A percentile compares a stretch with the other conserved stretches of the same genome.
These are phyloP conservation scores for Hemithea aestivaria DNA, from an alignment of 2,888 invertebrate genomes.

Conservation along the genomic window DNA sequence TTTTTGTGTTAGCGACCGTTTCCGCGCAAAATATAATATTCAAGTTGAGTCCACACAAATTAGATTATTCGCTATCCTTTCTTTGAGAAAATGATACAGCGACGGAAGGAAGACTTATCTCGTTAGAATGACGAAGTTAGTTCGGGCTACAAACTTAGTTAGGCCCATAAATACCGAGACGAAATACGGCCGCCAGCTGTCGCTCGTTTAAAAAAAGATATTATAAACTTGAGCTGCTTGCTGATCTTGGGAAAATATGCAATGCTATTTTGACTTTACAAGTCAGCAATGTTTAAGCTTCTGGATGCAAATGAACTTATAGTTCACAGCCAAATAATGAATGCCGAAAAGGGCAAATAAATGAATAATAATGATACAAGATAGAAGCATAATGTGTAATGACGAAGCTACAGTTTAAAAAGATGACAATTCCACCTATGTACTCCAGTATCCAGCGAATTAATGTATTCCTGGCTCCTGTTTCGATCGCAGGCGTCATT, in stretches of 20 bases:
- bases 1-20: slow-evolving; percentile 13
- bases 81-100: slow-evolving; percentile 32
- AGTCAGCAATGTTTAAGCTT: slow-evolving; percentile 1
- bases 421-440: too few relatives aligned
- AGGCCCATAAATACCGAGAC: slow-evolving; percentile 37
- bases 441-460: too few relatives aligned
- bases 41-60: slow-evolving; percentile 27
- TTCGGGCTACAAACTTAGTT: slow-evolving; percentile 37
- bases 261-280: slow-evolving; percentile 30
- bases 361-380: too few relatives aligned
- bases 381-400: too few relatives aligned
- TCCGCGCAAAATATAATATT: slow-evolving; percentile 20
- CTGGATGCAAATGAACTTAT: too few relatives aligned
- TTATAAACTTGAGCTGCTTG: slow-evolving; percentile 32
- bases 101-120: slow-evolving; percentile 32
- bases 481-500: too few relatives aligned
- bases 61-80: slow-evolving; percentile 31
- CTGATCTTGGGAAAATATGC: slow-evolving; percentile 32
- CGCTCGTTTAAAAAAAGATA: slow-evolving; percentile 34
- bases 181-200: slow-evolving; percentile 37
- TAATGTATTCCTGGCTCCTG: too few relatives aligned
- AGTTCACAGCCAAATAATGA: too few relatives aligned
- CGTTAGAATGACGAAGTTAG: slow-evolving; percentile 40
- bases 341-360: too few relatives aligned
- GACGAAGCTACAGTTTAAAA: too few relatives aligned